Percentiles rank a stretch among this genome's conserved stretches.
Conservation (phyloP, 2,888 invertebrate species). For the Drosophila cracens region DNA sequence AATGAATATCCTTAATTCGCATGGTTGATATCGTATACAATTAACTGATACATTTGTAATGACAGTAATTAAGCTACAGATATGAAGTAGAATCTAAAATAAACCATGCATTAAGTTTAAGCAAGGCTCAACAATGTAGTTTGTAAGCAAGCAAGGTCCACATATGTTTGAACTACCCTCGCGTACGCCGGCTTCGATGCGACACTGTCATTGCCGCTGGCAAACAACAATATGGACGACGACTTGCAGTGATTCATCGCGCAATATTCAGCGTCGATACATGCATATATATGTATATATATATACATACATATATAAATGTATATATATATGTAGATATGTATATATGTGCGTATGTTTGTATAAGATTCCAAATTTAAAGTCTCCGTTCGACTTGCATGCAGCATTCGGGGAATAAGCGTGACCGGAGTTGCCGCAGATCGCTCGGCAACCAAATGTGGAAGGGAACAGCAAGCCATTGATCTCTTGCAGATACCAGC, state of each 20-base stretch:
- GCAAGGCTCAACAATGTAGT: background rate
- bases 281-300: background rate
- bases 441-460: conserved; percentile 1
- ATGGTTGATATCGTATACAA: background rate
- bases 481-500: conserved; percentile 1
- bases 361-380: conserved; percentile 29
- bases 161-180: conserved; percentile 23
- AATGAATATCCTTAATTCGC: background rate
- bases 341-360: background rate
- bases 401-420: conserved; percentile 26
- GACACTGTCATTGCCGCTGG: conserved; percentile 26
- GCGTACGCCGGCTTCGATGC: conserved; percentile 28
- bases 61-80: background rate
- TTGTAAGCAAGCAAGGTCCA: background rate
- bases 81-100: background rate
- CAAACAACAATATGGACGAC: conserved; percentile 26
- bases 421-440: conserved; percentile 25
- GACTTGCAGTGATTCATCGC: conserved; percentile 49
- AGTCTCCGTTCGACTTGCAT: conserved; percentile 30
- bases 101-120: background rate
- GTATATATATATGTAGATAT: background rate
- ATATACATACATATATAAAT: background rate
- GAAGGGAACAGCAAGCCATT: conserved; percentile 9
- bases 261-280: conserved; percentile 23
- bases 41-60: background rate